Percentiles rank a stretch among this genome's conserved stretches.
These are phyloP conservation scores for Wasmannia auropunctata DNA, from an alignment of 1,140 invertebrate genomes.

Conservation along the genomic window DNA sequence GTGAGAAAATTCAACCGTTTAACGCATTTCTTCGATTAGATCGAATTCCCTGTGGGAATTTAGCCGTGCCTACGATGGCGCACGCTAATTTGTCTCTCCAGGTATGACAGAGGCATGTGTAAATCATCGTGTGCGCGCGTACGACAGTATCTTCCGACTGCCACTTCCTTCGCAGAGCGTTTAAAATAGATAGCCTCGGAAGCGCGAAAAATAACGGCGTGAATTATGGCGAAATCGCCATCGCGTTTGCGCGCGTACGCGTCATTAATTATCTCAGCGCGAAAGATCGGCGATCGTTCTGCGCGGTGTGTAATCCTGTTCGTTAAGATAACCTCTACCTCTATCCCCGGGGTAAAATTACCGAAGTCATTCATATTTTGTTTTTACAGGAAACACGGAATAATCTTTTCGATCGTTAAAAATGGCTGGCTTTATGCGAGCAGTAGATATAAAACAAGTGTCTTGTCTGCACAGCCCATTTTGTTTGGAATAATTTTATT, in stretches of 20 bases:
- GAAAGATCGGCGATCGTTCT: not conserved
- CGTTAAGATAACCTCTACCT: not conserved
- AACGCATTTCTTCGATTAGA: not conserved
- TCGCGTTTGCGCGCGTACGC: not conserved
- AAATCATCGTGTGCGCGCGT: not conserved
- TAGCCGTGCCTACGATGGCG: not conserved
- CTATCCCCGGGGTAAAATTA: not conserved
- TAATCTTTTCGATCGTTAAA: not conserved
- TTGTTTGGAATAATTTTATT: not conserved
- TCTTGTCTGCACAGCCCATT: not conserved
- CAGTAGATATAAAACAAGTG: not conserved
- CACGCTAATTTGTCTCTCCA: no score
- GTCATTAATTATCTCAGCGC: conserved; percentile 26
- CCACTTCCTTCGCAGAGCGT: not conserved
- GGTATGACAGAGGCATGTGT: not conserved
- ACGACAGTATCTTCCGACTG: not conserved
- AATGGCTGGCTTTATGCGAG: not conserved
- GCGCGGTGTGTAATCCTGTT: not conserved
- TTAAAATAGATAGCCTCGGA: conserved; percentile 25
- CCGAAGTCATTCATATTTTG: not conserved
- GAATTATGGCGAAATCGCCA: conserved; percentile 3
- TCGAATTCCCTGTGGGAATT: not conserved
- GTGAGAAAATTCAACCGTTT: conserved; percentile 55
- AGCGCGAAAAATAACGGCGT: not conserved
- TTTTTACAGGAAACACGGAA: not conserved